phyloP scores from a whole-genome alignment of 2,113 vertebrate species.

The Poeciliopsis occidentalis region DNA sequence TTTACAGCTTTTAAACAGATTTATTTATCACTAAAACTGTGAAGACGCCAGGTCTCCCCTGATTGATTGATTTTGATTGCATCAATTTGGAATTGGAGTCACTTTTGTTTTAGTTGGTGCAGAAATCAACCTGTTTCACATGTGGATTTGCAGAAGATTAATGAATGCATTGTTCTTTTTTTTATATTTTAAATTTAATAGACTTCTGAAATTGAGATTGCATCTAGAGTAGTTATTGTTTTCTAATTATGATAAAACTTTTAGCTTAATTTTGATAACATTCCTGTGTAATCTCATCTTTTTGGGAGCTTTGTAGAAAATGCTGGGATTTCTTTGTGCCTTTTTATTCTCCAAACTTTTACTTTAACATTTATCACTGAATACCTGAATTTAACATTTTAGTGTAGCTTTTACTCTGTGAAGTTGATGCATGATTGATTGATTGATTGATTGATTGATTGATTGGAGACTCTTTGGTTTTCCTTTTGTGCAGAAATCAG shows the following conservation, averaged over 20 bases:
- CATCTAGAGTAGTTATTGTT: neutral
- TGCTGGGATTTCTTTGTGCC: too few species aligned
- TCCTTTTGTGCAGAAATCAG: neutral
- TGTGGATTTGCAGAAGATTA: slow-evolving; percentile 2
- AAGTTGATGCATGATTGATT: neutral
- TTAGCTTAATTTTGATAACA: too few species aligned
- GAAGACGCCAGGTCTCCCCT: neutral
- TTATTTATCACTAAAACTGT: neutral
- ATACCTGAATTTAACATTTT: too few species aligned
- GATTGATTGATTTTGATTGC: neutral
- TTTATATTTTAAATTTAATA: slow-evolving; percentile 25
- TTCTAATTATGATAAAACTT: neutral
- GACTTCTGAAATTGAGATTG: neutral
- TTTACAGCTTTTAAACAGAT: slow-evolving; percentile 3
- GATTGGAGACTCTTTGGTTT: slow-evolving; percentile 14
- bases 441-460: slow-evolving; percentile 1
- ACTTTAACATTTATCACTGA: too few species aligned
- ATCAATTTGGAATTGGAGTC: slow-evolving; percentile 22
- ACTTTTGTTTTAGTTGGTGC: neutral
- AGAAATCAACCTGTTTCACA: slow-evolving; percentile 7
- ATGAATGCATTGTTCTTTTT: slow-evolving; percentile 11
- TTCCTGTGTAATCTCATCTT: neutral
- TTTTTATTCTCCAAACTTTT: too few species aligned
- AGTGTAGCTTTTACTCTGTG: too few species aligned
- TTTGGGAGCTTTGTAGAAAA: neutral